Base-by-base conservation (phyloP, 1,140 invertebrate species). In the Rhopalosiphum padi region DNA sequence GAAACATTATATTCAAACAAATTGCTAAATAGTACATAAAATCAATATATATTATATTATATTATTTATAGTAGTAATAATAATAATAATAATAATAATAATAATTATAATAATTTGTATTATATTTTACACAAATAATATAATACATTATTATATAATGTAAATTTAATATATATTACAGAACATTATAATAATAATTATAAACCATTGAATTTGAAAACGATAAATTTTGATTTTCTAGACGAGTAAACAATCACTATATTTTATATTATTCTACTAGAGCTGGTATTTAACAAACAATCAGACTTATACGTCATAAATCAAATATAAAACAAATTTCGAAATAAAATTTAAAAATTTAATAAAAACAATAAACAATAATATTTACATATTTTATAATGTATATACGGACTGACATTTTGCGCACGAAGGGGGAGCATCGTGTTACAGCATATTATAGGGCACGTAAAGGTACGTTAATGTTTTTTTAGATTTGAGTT, bases 231-330 rank as follows among this genome's bases (percentile, higher is more conserved):
- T 51, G 35, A 88, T 88, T 51, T 88, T 88, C 46, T 88, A 37
- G 9, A 88, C 21, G 35, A 51, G 35, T 22, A 88, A 88, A 51
- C n/a, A 35, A 51, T 41, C n/a, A 88, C 60, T 68, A 51, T 25
- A 88, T 51, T 51, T 51, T 51, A 88, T 22, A 48, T 35, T 51
- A 35, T 86, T 43, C 15, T 41, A 37, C 22, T 41, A 85, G 37
- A 85, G 37, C 22, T 85, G 22, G 82, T 85, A 86, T 46, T 41
- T 37, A 46, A 86, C 85, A 86, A 86, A 86, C 41, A 35, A 53
- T 88, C 46, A 48, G 46, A 88, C 46, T 88, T 88, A 88, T 37
- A n/a, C 30, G 60, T 68, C 60, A 25, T 68, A 88, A 53, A 35
- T 51, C 37, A 88, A 88, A 86, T 41, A 85, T 21, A 30, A n/a